Evolutionary conservation across 1,140 invertebrate species (phyloP).

Genomic region (Drosophila biarmipes): DNA sequence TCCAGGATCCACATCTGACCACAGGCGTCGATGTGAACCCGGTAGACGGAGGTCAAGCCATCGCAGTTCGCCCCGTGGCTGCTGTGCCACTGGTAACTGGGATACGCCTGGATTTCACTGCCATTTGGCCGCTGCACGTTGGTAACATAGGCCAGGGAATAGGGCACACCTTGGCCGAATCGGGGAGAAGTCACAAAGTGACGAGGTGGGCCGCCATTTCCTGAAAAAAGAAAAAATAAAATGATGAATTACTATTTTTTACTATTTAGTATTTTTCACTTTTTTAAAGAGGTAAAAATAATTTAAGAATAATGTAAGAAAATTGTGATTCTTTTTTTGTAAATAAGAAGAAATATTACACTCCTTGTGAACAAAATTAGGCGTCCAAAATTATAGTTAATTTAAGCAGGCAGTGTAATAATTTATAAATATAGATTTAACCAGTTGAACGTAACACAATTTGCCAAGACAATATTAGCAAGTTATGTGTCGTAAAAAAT

Average conservation of each 20-base stretch:
- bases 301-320: too few species aligned
- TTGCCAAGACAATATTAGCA: too few species aligned
- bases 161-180: conserved; percentile 63
- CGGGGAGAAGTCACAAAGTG: conserved; percentile 61
- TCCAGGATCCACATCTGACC: conserved; percentile 88
- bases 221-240: conserved; percentile 6
- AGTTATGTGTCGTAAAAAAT: background rate
- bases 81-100: conserved; percentile 65
- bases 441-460: background rate
- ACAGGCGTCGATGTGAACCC: conserved; percentile 84
- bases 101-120: conserved; percentile 51
- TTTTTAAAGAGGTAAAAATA: too few species aligned
- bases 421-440: background rate
- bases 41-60: conserved; percentile 62
- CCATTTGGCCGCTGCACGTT: conserved; percentile 42
- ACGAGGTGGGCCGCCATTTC: conserved; percentile 7
- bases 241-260: background rate
- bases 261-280: too few species aligned
- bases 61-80: conserved; percentile 59
- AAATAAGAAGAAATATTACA: too few species aligned
- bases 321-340: too few species aligned
- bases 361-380: too few species aligned
- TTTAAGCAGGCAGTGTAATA: background rate
- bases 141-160: conserved; percentile 48
- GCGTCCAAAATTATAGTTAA: too few species aligned